phyloP scores from a whole-genome alignment of 2,888 invertebrate genomes.

The Pandemis corylana region DNA sequence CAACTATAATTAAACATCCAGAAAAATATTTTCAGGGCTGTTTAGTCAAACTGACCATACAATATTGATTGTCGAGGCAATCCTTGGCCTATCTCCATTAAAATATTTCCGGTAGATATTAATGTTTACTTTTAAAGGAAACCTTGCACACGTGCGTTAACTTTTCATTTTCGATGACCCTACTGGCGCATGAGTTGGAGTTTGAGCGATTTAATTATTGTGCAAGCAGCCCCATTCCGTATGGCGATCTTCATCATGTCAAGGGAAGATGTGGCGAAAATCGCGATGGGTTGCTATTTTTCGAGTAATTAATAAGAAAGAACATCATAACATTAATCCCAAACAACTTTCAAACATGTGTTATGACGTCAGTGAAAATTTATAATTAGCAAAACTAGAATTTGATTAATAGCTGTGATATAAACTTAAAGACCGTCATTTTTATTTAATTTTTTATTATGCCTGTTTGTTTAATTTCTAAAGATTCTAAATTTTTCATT shows the following conservation, averaged over 20 bases:
- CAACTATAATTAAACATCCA: no score
- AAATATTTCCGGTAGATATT: no score
- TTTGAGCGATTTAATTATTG: slow-evolving; percentile 19
- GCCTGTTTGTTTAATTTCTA: no score
- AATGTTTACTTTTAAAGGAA: no score
- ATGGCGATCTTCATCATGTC: slow-evolving; percentile 35
- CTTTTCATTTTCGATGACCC: neutral
- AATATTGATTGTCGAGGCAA: no score
- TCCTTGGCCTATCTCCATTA: no score
- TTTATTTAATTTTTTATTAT: neutral
- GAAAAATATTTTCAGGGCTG: no score
- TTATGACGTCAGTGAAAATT: neutral
- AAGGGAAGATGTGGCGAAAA: slow-evolving; percentile 23
- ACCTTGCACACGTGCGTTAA: no score
- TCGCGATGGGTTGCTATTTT: neutral
- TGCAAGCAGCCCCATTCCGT: slow-evolving; percentile 20
- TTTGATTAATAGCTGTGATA: neutral
- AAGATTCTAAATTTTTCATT: neutral
- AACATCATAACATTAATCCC: neutral
- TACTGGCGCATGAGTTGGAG: neutral
- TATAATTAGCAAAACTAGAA: neutral
- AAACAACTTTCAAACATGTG: slow-evolving; percentile 3
- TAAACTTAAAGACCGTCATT: neutral
- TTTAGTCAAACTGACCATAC: no score
- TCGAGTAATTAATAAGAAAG: neutral